phyloP scores from a whole-genome alignment of 2,888 invertebrate species.

The Mantis religiosa region DNA sequence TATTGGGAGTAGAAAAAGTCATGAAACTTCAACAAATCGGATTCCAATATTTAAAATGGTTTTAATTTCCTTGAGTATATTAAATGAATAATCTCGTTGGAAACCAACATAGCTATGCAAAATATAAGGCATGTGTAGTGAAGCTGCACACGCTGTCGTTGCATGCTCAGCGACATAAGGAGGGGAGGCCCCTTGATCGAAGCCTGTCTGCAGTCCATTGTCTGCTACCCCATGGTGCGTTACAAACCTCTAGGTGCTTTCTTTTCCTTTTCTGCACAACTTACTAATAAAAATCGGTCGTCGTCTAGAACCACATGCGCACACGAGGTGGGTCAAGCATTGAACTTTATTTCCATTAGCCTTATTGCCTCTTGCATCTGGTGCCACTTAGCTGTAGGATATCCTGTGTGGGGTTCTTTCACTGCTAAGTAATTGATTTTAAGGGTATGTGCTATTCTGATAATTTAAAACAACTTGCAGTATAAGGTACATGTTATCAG shows the following conservation, averaged over 20 bases:
- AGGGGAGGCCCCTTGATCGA: slow-evolving; percentile 81
- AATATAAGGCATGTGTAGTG: neutral
- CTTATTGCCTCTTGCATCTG: neutral
- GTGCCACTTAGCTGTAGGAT: no score
- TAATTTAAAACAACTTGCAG: no score
- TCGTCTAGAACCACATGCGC: neutral
- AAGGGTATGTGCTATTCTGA: no score
- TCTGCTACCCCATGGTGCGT: slow-evolving; percentile 69
- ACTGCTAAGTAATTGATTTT: no score
- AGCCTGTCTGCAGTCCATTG: slow-evolving; percentile 85
- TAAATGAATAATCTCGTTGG: neutral
- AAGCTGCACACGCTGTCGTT: neutral
- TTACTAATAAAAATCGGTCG: neutral
- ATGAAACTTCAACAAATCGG: no score
- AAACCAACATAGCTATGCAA: neutral
- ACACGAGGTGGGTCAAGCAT: neutral
- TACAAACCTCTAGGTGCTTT: neutral
- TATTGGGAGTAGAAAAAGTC: no score
- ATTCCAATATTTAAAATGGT: no score
- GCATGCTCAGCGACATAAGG: slow-evolving; percentile 50
- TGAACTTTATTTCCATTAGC: neutral
- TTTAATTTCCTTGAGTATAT: neutral
- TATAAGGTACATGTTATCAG: no score
- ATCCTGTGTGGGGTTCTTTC: no score
- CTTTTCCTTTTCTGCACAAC: neutral